Evolutionary conservation across 2,888 invertebrate genomes (phyloP).

Genomic region (Branchipolynoe longqiensis): DNA sequence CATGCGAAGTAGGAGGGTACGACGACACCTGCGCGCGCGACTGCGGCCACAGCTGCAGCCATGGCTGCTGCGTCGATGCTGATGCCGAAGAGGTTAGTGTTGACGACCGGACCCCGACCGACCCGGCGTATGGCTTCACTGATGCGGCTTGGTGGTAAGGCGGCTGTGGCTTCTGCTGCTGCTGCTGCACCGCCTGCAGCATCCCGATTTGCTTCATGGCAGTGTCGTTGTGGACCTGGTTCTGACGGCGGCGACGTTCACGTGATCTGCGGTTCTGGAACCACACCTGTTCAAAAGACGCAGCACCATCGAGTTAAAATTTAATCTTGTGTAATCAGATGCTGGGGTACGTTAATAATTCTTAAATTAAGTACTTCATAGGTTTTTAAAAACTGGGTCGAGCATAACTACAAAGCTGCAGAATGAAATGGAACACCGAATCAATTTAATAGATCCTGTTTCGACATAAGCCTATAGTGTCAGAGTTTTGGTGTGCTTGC

Average conservation of each 20-base stretch:
- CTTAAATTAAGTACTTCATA: too few species aligned
- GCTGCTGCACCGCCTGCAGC: background rate
- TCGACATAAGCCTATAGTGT: too few species aligned
- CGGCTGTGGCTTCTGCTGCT: background rate
- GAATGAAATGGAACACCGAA: too few species aligned
- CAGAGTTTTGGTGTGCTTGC: too few species aligned
- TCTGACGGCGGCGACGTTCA: constrained; percentile 29
- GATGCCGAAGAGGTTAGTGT: background rate
- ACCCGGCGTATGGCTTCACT: background rate
- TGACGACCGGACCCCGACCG: background rate
- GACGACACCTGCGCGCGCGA: background rate
- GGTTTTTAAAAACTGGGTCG: too few species aligned
- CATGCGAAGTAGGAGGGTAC: background rate
- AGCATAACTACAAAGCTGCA: too few species aligned
- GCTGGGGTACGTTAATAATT: too few species aligned
- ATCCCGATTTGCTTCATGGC: background rate
- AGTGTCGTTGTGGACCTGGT: background rate
- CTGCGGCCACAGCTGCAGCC: background rate
- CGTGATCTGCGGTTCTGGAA: constrained; percentile 31
- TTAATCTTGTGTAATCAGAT: too few species aligned
- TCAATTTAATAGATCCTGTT: too few species aligned
- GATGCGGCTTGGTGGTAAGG: background rate
- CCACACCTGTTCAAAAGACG: constrained; percentile 15
- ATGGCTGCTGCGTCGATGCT: background rate
- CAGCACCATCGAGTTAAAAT: too few species aligned